phyloP scores from a whole-genome alignment of 2,888 invertebrate species.

The Drosophila cognata region DNA sequence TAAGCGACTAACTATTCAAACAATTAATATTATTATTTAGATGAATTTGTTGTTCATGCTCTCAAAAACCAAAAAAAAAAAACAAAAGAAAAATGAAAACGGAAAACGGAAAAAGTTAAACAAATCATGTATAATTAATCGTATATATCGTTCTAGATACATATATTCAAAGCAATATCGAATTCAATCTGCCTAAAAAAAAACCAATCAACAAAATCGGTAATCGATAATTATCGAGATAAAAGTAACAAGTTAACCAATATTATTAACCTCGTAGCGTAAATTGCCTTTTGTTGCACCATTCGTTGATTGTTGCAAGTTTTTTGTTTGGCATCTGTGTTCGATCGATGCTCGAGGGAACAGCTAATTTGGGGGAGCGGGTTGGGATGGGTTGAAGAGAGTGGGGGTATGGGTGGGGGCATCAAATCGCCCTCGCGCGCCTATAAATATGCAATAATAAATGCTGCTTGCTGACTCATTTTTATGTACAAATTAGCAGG shows the following conservation, averaged over 20 bases:
- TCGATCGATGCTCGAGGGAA: constrained; percentile 6
- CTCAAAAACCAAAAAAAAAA: constrained; percentile 28
- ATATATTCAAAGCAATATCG: constrained; percentile 11
- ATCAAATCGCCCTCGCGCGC: constrained; percentile 7
- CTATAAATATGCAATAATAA: constrained; percentile 60
- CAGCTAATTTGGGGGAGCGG: not conserved
- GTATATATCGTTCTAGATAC: constrained; percentile 15
- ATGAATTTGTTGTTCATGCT: constrained; percentile 65
- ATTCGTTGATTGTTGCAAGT: constrained; percentile 42
- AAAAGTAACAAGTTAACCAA: constrained; percentile 33
- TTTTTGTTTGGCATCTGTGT: constrained; percentile 12
- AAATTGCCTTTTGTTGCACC: constrained; percentile 63
- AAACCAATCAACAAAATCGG: constrained; percentile 2
- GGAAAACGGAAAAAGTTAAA: not conserved
- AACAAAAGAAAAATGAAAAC: constrained; percentile 9
- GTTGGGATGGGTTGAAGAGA: no score
- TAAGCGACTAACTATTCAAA: constrained; percentile 18
- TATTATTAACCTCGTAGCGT: constrained; percentile 44
- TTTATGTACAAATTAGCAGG: constrained; percentile 76
- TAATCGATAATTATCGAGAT: constrained; percentile 1
- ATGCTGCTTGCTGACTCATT: constrained; percentile 73
- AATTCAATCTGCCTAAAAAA: constrained; percentile 31
- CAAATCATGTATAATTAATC: constrained; percentile 21
- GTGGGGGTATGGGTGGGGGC: not conserved
- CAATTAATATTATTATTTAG: constrained; percentile 57